Percentiles rank a stretch among this genome's conserved stretches.
These are phyloP conservation scores for Capitella teleta DNA, from an alignment of 1,140 invertebrate species.

Conservation along the genomic window DNA sequence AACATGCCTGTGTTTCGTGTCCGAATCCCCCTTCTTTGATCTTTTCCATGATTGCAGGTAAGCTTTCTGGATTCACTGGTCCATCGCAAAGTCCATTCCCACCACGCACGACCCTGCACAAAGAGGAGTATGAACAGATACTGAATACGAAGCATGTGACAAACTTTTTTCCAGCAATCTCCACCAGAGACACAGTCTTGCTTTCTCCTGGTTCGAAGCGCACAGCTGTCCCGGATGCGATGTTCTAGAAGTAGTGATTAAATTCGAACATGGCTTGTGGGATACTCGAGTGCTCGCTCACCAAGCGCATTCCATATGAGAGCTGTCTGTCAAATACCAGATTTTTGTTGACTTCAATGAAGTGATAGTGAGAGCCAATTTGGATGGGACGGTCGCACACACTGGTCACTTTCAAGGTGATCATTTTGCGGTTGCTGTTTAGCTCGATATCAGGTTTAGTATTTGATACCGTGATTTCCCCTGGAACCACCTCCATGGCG, in stretches of 20 bases:
- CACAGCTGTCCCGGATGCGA: slow-evolving; percentile 36
- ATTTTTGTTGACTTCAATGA: slow-evolving; percentile 36
- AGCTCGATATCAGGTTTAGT: slow-evolving; percentile 3
- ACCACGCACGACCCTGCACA: slow-evolving; percentile 27
- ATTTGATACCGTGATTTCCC: not conserved
- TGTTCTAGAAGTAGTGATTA: slow-evolving; percentile 25
- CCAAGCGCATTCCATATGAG: slow-evolving; percentile 39
- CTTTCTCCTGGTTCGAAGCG: slow-evolving; percentile 39
- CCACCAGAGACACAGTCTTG: slow-evolving; percentile 30
- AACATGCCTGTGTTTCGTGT: slow-evolving; percentile 21
- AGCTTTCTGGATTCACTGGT: slow-evolving; percentile 16
- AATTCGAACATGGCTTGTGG: not conserved
- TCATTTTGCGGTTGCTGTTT: slow-evolving; percentile 15
- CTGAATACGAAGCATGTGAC: not conserved
- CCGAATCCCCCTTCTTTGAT: slow-evolving; percentile 22
- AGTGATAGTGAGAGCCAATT: slow-evolving; percentile 41
- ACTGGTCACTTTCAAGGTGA: slow-evolving; percentile 17
- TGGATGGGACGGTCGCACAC: slow-evolving; percentile 22
- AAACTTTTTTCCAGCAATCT: slow-evolving; percentile 33
- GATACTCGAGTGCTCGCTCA: slow-evolving; percentile 14
- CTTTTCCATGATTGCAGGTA: slow-evolving; percentile 23
- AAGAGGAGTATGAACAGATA: not conserved
- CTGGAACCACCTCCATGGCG: not conserved
- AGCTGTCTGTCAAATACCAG: slow-evolving; percentile 33
- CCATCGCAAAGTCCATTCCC: slow-evolving; percentile 39